Base-by-base conservation (phyloP, 2,113 vertebrate genomes). In the Silurus meridionalis region DNA sequence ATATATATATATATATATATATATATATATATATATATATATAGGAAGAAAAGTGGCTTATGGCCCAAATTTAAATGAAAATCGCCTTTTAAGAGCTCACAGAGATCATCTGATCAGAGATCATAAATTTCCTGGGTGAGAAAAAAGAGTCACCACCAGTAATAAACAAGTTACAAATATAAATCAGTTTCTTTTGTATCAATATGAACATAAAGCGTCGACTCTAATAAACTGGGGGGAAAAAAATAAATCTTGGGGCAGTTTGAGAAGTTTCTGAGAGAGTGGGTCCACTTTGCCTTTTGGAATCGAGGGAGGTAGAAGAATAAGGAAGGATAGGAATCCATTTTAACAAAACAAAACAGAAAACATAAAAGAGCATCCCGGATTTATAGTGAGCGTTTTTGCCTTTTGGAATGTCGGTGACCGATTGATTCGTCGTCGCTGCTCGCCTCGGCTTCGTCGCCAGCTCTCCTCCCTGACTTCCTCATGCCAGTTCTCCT, bases 351-450 rank as follows among this genome's bases (percentile, higher is more conserved):
- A 91, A 77, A 80, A 19, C 46, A 50, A 84, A 52, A 80, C 0
- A 55, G 88, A n/a, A 57, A 80, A 77, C 37, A 78, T 6, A 83
- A 83, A 80, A 60, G 72, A 87, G 83, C 91, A 89, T 87, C 90
- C 87, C 90, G 90, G 87, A 83, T 91, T 94, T 90, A 91, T 53
- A 55, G 91, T 0, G 85, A 94, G 87, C 92, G 94, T 91, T 95
- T 96, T 88, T 90, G 94, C 90, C 94, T 92, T 92, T 95, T 96
- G 94, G 95, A 96, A 96, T 94, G 94, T 93, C 93, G 94, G 90
- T 91, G 92, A 87, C 50, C 82, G 77, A 89, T 77, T 28, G 85
- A 89, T n/a, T 94, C 93, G 72, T 95, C 94, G 1, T 94, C 93
- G 5, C 92, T 92, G 89, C 92, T 93, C 25, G 55, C 90, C 5